Conservation (phyloP, 2,888 invertebrate genomes). For the Apoda limacodes region DNA sequence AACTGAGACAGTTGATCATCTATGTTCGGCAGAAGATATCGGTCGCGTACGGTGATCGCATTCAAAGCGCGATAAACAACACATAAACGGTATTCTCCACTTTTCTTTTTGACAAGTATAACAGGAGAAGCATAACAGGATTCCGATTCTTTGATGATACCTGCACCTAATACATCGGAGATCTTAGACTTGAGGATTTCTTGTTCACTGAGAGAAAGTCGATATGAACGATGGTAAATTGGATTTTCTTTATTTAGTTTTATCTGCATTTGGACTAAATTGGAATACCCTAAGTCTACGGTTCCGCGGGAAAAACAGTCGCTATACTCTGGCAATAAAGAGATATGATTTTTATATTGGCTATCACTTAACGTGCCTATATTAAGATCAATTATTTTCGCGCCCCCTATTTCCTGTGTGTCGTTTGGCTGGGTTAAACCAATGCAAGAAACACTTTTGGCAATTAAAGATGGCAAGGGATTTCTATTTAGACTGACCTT, state of each 20-base stretch:
- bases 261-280: conserved; percentile 20
- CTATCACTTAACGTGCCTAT: conserved; percentile 9
- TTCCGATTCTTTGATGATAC: conserved; percentile 21
- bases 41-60: conserved; percentile 15
- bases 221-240: conserved; percentile 16
- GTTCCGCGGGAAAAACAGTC: conserved; percentile 17
- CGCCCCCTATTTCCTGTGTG: conserved; percentile 8
- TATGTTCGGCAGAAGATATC: conserved; percentile 22
- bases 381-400: conserved; percentile 8
- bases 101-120: conserved; percentile 21
- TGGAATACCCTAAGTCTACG: conserved; percentile 18
- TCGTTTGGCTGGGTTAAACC: conserved; percentile 1
- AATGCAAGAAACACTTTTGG: conserved; percentile 5
- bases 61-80: conserved; percentile 23
- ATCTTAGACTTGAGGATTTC: conserved; percentile 15
- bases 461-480: not conserved
- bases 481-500: conserved; percentile 9
- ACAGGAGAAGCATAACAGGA: conserved; percentile 21
- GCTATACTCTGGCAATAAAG: conserved; percentile 11
- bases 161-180: conserved; percentile 19
- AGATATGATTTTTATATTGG: conserved; percentile 3
- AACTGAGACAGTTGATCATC: conserved; percentile 21
- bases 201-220: conserved; percentile 12
- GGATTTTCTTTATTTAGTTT: conserved; percentile 16
- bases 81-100: conserved; percentile 21